Evolutionary conservation across 2,797 vertebrate genomes (phyloP).

Genomic region (Pseudomugil gertrudae): DNA sequence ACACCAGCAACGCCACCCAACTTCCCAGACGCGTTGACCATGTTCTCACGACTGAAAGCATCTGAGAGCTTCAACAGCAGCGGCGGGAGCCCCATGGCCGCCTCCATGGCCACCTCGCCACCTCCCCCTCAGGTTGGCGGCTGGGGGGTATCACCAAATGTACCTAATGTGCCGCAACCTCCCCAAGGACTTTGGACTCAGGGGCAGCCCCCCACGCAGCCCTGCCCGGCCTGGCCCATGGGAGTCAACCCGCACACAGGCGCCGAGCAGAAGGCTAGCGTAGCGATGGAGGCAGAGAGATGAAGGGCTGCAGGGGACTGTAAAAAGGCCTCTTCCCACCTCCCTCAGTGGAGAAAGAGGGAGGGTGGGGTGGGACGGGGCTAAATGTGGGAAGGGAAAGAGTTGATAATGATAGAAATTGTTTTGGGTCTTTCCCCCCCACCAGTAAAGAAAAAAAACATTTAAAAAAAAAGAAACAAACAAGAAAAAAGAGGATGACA

Average conservation of each 20-base stretch:
- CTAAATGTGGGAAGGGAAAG: slow-evolving; percentile 17
- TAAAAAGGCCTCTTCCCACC: slow-evolving; percentile 12
- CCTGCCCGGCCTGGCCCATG: slow-evolving; percentile 87
- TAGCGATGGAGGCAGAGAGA: slow-evolving; percentile 97
- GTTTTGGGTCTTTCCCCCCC: slow-evolving; percentile 46
- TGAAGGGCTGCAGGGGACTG: slow-evolving; percentile 84
- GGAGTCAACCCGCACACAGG: slow-evolving; percentile 86
- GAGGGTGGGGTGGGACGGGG: background rate
- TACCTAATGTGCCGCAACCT: slow-evolving; percentile 82
- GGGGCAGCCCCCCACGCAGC: slow-evolving; percentile 80
- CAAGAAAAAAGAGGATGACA: slow-evolving; percentile 38
- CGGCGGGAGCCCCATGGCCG: slow-evolving; percentile 85
- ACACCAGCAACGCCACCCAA: slow-evolving; percentile 96
- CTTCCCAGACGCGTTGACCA: slow-evolving; percentile 94
- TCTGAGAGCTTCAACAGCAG: slow-evolving; percentile 94
- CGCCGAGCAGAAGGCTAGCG: slow-evolving; percentile 92
- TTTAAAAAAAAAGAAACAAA: background rate
- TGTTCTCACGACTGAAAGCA: slow-evolving; percentile 97
- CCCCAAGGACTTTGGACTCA: slow-evolving; percentile 90
- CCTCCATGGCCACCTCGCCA: slow-evolving; percentile 89
- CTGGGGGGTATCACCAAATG: slow-evolving; percentile 77
- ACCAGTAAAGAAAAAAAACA: background rate
- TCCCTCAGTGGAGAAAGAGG: slow-evolving; percentile 10
- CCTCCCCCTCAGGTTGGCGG: slow-evolving; percentile 84
- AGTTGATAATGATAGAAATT: slow-evolving; percentile 32